A percentile compares a stretch with the other conserved stretches of the same genome.
These are phyloP conservation scores for Crossocerus cetratus DNA, from an alignment of 2,888 invertebrate species.

Conservation along the genomic window DNA sequence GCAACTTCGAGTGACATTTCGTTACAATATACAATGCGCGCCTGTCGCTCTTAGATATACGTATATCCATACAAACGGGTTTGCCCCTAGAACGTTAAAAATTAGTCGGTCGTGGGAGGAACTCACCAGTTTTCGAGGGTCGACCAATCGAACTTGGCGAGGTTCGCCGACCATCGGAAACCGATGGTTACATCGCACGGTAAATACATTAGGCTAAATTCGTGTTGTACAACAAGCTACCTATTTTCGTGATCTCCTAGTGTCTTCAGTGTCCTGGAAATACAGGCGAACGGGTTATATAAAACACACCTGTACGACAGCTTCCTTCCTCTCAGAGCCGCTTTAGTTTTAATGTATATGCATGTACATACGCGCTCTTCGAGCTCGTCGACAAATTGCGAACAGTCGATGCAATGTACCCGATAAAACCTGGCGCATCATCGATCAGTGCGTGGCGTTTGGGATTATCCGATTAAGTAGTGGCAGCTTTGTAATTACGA, in stretches of 20 bases:
- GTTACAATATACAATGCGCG: slow-evolving; percentile 6
- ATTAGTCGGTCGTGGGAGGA: slow-evolving; percentile 40
- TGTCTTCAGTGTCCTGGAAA: slow-evolving; percentile 37
- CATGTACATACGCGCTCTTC: neutral
- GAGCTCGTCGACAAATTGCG: neutral
- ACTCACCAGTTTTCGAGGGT: too few relatives aligned
- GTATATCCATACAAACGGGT: slow-evolving; percentile 51
- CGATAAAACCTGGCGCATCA: slow-evolving; percentile 39
- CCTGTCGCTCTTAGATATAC: slow-evolving; percentile 31
- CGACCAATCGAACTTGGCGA: too few relatives aligned
- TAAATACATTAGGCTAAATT: slow-evolving; percentile 39
- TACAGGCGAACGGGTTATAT: slow-evolving; percentile 33
- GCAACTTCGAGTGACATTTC: slow-evolving; percentile 26
- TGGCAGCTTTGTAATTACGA: slow-evolving; percentile 71
- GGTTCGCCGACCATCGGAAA: too few relatives aligned
- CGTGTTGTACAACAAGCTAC: slow-evolving; percentile 53
- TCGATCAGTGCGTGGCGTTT: slow-evolving; percentile 56
- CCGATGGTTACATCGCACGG: too few relatives aligned
- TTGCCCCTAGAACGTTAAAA: slow-evolving; percentile 45
- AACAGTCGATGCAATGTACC: too few relatives aligned
- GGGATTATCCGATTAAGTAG: slow-evolving; percentile 64
- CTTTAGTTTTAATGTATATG: too few relatives aligned
- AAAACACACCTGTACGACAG: slow-evolving; percentile 45
- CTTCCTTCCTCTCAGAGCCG: slow-evolving; percentile 1
- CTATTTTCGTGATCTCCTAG: slow-evolving; percentile 51